phyloP scores from a whole-genome alignment of 2,888 invertebrate species.

The Gnatocerus cornutus region DNA sequence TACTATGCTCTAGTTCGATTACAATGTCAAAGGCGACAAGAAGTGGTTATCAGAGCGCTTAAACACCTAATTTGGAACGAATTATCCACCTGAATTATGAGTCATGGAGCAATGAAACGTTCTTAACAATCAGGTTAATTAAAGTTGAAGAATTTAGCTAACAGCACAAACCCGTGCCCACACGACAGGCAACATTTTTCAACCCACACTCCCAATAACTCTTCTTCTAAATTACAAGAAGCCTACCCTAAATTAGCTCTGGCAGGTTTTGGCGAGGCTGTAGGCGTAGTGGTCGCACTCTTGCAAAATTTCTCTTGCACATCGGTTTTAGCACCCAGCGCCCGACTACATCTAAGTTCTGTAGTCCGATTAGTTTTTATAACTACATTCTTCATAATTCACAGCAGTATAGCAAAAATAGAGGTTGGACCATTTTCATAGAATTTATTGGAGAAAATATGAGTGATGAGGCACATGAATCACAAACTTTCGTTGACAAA shows the following conservation, averaged over 20 bases:
- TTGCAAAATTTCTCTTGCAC: conserved; percentile 25
- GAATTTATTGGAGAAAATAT: neutral
- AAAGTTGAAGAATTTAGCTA: no score
- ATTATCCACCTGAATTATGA: neutral
- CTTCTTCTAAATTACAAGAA: neutral
- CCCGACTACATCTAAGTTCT: conserved; percentile 55
- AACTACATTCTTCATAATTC: conserved; percentile 55
- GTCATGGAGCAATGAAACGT: neutral
- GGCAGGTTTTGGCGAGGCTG: conserved; percentile 20
- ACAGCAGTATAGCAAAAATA: conserved; percentile 15
- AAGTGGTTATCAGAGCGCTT: conserved; percentile 25
- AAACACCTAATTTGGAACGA: conserved; percentile 25
- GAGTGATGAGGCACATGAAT: conserved; percentile 26
- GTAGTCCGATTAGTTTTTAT: conserved; percentile 57
- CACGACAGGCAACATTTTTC: neutral
- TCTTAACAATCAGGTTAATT: neutral
- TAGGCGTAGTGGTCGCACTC: conserved; percentile 8
- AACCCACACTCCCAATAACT: neutral
- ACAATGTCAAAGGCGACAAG: conserved; percentile 17
- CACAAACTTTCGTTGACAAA: conserved; percentile 6
- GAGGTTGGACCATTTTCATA: neutral
- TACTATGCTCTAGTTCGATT: conserved; percentile 35
- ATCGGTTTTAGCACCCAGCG: conserved; percentile 52
- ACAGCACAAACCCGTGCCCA: no score
- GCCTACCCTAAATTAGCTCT: conserved; percentile 26